phyloP scores from a whole-genome alignment of 2,888 invertebrate genomes.

The Athalia rosae region DNA sequence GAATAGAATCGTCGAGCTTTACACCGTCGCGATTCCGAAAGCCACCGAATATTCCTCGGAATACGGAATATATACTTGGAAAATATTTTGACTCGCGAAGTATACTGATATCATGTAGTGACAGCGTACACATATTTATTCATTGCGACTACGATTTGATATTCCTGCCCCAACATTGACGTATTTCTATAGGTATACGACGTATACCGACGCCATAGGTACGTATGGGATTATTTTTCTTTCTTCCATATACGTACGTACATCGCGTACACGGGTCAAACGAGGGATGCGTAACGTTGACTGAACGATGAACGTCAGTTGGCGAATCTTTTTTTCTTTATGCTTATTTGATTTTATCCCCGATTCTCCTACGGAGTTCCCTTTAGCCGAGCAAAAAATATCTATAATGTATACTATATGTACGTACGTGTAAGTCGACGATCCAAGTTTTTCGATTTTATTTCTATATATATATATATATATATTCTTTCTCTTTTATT shows the following conservation, averaged over 20 bases:
- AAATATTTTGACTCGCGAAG: neutral
- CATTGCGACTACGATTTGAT: too few relatives aligned
- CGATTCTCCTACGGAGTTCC: neutral
- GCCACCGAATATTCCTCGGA: neutral
- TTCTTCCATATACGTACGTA: neutral
- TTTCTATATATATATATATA: too few relatives aligned
- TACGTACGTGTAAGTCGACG: too few relatives aligned
- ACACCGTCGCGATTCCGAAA: constrained; percentile 13
- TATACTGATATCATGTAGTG: neutral
- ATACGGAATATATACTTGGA: neutral
- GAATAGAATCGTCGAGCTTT: constrained; percentile 14
- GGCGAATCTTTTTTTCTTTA: constrained; percentile 16
- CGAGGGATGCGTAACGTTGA: constrained; percentile 18
- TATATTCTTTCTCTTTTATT: neutral
- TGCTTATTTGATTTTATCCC: constrained; percentile 17
- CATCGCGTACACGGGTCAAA: constrained; percentile 28
- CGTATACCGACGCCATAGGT: neutral
- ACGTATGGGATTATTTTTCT: too few relatives aligned
- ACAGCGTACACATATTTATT: neutral
- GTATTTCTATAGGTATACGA: neutral
- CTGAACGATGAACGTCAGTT: constrained; percentile 7
- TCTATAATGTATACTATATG: too few relatives aligned
- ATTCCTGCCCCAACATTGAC: neutral
- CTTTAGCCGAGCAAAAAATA: too few relatives aligned
- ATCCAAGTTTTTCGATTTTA: too few relatives aligned